Conservation (phyloP, 2,113 vertebrate genomes). For the Leptosomus discolor region DNA sequence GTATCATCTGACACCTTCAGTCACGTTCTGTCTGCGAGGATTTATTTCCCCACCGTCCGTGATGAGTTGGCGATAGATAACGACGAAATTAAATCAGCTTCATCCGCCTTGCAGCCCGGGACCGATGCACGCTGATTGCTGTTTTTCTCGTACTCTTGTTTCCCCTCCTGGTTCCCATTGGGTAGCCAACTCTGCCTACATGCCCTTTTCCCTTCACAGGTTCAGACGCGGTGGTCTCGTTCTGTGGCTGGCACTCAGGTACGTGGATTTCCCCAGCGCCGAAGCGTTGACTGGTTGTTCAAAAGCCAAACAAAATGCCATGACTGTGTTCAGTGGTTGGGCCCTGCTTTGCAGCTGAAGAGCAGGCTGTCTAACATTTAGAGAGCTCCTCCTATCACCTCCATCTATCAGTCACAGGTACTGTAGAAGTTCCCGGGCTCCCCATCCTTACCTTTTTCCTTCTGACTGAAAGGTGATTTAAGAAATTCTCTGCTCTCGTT, state of each 20-base stretch:
- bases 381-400: background rate
- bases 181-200: background rate
- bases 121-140: accelerated
- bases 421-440: background rate
- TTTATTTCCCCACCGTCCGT: background rate
- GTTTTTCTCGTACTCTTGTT: background rate
- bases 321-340: background rate
- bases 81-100: background rate
- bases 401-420: background rate
- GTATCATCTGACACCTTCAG: background rate
- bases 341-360: background rate
- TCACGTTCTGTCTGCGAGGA: accelerated
- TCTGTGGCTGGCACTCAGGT: background rate
- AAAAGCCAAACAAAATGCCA: background rate
- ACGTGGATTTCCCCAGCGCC: background rate
- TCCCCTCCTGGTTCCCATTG: background rate
- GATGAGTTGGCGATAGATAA: background rate
- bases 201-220: background rate
- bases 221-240: background rate
- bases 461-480: background rate
- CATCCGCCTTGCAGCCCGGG: background rate
- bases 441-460: background rate
- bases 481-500: background rate
- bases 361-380: background rate
- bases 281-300: accelerated